Conservation (phyloP, 2,797 vertebrate species). For the Atherinosoma microstoma region DNA sequence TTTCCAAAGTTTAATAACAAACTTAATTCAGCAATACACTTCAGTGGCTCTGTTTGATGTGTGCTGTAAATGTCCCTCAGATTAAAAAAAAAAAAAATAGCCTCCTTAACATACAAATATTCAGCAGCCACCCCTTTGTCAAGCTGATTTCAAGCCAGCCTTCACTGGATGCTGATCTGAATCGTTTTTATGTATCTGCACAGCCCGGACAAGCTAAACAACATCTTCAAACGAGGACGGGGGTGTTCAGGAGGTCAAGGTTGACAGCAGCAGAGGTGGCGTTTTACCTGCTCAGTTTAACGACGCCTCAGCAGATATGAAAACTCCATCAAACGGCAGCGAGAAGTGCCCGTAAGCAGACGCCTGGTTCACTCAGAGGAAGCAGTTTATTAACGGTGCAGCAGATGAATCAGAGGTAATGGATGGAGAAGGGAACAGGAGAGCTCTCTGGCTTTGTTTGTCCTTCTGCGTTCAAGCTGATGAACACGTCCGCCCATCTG, state of each 20-base stretch:
- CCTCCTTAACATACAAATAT: not conserved
- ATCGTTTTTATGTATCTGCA: not conserved
- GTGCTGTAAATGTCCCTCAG: not conserved
- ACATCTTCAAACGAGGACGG: not conserved
- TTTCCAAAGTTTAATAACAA: too few species aligned
- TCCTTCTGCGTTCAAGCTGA: slow-evolving; percentile 36
- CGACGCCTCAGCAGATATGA: slow-evolving; percentile 17
- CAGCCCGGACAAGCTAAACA: not conserved
- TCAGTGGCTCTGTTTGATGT: not conserved
- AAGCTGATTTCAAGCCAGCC: not conserved
- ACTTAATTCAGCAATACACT: too few species aligned
- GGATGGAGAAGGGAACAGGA: slow-evolving; percentile 22
- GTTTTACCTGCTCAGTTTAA: slow-evolving; percentile 12
- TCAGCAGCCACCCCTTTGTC: not conserved
- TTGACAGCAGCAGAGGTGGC: not conserved
- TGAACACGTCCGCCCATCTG: slow-evolving; percentile 43
- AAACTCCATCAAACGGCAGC: not conserved
- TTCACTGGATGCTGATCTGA: not conserved
- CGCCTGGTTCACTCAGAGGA: slow-evolving; percentile 42
- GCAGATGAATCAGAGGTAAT: slow-evolving; percentile 22
- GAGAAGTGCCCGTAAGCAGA: slow-evolving; percentile 6
- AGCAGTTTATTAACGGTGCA: slow-evolving; percentile 19
- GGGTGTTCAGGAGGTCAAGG: slow-evolving; percentile 3
- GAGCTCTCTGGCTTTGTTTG: slow-evolving; percentile 37
- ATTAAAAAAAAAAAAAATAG: not conserved